These are phyloP conservation scores for Oriolus oriolus DNA, from an alignment of 2,113 vertebrate genomes.

Conservation along the genomic window DNA sequence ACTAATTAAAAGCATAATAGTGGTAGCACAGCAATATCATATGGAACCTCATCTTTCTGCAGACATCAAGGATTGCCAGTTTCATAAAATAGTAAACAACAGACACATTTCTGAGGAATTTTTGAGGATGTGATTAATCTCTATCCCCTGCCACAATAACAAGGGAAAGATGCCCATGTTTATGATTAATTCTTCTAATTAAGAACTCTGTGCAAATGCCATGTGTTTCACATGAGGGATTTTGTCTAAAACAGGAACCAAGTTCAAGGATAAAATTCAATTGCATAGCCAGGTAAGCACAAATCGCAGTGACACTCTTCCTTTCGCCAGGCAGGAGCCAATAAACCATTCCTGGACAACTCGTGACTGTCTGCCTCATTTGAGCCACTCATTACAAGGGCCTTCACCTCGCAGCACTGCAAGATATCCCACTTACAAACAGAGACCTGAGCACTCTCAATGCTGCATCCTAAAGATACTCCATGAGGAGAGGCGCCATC, in stretches of 20 bases:
- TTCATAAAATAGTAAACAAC: not conserved
- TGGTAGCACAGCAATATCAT: not conserved
- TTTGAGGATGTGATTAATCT: not conserved
- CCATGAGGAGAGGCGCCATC: not conserved
- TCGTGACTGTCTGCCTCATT: not conserved
- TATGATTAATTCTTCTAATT: not conserved
- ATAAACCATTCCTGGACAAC: not conserved
- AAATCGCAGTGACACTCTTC: not conserved
- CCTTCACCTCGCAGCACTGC: not conserved
- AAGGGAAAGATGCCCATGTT: not conserved
- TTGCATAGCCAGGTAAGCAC: not conserved
- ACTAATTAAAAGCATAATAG: not conserved
- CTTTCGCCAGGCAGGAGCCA: not conserved
- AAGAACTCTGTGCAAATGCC: not conserved
- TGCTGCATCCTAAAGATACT: not conserved
- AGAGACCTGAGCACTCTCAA: not conserved
- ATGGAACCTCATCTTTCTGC: not conserved
- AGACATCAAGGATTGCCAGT: not conserved
- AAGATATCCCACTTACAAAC: not conserved
- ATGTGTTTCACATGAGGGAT: not conserved
- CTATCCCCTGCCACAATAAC: not conserved
- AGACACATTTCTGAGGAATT: not conserved
- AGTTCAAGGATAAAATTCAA: not conserved
- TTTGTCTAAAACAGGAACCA: not conserved
- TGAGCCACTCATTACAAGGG: not conserved